phyloP scores from a whole-genome alignment of 2,113 vertebrate species.

The Notechis scutatus region DNA sequence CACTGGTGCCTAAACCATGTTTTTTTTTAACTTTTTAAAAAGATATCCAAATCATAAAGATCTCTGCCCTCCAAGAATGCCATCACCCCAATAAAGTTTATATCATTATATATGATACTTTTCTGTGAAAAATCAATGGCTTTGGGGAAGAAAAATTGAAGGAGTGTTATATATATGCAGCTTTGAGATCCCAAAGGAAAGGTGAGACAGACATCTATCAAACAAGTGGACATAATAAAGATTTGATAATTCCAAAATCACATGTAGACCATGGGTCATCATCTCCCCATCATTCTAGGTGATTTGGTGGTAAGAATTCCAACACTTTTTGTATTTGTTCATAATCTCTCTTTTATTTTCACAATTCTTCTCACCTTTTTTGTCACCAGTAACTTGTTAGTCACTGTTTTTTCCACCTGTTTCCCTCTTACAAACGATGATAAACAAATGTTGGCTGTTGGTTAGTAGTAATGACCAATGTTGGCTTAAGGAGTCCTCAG shows the following conservation, averaged over 20 bases:
- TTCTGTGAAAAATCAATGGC: not conserved
- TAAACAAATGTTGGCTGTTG: not conserved
- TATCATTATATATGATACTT: not conserved
- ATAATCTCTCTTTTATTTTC: not conserved
- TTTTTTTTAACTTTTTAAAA: not conserved
- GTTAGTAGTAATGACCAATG: not conserved
- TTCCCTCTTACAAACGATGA: not conserved
- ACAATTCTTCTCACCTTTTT: not conserved
- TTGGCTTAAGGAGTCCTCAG: not conserved
- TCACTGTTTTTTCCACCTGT: not conserved
- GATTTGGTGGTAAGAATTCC: slow-evolving; percentile 13
- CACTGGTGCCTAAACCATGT: not conserved
- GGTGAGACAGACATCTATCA: not conserved
- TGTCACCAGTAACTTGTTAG: not conserved
- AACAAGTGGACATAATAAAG: not conserved
- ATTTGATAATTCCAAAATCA: not conserved
- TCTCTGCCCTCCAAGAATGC: not conserved
- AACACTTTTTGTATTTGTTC: not conserved
- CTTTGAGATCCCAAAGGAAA: not conserved
- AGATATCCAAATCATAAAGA: not conserved
- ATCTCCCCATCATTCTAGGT: not conserved
- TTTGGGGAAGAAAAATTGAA: not conserved
- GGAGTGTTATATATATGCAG: not conserved
- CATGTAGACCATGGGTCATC: not conserved
- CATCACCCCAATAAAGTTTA: not conserved